Evolutionary conservation across 2,888 invertebrate genomes (phyloP), one percentile per base, ranked within the genome.

Genomic region (Lasioglossum marginatum): DNA sequence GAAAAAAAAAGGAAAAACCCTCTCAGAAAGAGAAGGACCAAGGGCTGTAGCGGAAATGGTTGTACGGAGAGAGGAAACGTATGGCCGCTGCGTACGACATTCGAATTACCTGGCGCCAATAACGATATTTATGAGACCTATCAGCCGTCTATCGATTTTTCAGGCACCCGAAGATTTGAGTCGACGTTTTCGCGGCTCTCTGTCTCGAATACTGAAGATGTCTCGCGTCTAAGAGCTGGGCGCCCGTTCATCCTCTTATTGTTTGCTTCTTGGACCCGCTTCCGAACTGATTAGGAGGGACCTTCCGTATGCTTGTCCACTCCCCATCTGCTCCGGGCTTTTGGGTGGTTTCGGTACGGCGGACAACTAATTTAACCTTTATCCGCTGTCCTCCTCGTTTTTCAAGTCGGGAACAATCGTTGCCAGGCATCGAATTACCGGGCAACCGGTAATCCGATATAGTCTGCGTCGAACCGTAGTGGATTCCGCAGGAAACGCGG

Each of bases 111-210:
- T 77, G 77, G 73, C 85, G 73, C 88, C 88, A 87, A 89, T 90
- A 85, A 88, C 87, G 88, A 86, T 90, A 90, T 90, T 90, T 90
- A 90, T 90, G 90, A 87, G 87, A 90, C 81, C 27, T 74, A 78
- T 82, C 74, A 82, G 74, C 74, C 40, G 48, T 71, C 77, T 34
- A 66, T 40, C 71, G 75, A 57, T 78, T 60, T 27, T 27, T n/a
- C 60, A 14, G 14, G 27, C 12, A 0, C 14, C 2, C 60, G 14
- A 5, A n/a, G 45, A 60, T 60, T 14, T 16, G 16, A 34, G 43
- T 37, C 60, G 71, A 45, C 16, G 16, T 14, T 27, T 0, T 16
- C 27, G 2, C 52, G 23, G 6, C 48, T 6, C 48, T 6, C 23
- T 23, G 48, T 48, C 19, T 48, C 19, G 5, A 19, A 48, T 19